Evolutionary conservation across 2,888 invertebrate species (phyloP).

Genomic region (Venustoraphidia nigricollis): DNA sequence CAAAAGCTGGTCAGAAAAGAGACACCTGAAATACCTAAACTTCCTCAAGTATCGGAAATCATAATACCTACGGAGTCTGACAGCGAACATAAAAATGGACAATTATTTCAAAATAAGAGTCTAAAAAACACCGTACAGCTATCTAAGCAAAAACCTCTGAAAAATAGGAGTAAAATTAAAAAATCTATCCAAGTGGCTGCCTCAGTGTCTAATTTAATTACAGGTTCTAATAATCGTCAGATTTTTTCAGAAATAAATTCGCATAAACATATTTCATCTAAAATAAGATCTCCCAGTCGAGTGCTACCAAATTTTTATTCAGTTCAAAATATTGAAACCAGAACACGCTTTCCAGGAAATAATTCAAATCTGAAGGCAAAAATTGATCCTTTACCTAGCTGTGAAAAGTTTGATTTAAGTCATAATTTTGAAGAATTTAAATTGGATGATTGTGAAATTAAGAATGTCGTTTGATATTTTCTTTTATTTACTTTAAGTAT

Average conservation of each 20-base stretch:
- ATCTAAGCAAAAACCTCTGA: slow-evolving; percentile 12
- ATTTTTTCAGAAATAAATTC: slow-evolving; percentile 40
- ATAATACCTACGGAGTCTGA: slow-evolving; percentile 48
- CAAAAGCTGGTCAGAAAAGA: slow-evolving; percentile 13
- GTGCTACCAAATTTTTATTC: slow-evolving; percentile 28
- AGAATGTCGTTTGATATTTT: no score
- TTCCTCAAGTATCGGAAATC: slow-evolving; percentile 60
- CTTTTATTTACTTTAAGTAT: no score
- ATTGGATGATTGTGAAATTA: slow-evolving; percentile 53
- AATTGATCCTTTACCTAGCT: slow-evolving; percentile 16
- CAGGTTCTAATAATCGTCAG: slow-evolving; percentile 27
- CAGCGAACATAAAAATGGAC: slow-evolving; percentile 17
- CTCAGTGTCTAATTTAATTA: slow-evolving; percentile 38
- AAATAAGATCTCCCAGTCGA: not conserved
- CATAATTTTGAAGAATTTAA: slow-evolving; percentile 71
- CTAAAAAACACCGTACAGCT: slow-evolving; percentile 28
- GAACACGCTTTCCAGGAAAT: slow-evolving; percentile 4
- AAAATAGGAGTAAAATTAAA: slow-evolving; percentile 25
- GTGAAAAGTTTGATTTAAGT: slow-evolving; percentile 49
- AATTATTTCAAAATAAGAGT: slow-evolving; percentile 26
- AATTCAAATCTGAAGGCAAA: slow-evolving; percentile 1
- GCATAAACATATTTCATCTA: not conserved
- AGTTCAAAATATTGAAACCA: slow-evolving; percentile 24
- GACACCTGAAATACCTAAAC: slow-evolving; percentile 51
- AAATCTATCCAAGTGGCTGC: slow-evolving; percentile 44